Percentiles rank a stretch among this genome's conserved stretches.
These are phyloP conservation scores for Cotesia chilonis DNA, from an alignment of 1,140 invertebrate species.

Conservation along the genomic window DNA sequence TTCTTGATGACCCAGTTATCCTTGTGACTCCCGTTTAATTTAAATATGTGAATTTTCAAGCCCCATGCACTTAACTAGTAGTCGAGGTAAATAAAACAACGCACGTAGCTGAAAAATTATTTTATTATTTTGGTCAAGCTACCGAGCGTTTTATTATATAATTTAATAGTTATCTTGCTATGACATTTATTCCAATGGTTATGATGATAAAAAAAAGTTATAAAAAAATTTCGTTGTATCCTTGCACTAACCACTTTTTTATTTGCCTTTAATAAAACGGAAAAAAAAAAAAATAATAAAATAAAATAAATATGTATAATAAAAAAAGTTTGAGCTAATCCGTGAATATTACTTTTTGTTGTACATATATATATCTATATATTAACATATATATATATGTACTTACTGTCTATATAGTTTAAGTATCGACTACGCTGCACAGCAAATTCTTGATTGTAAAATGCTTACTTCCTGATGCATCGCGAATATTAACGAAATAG, in stretches of 20 bases:
- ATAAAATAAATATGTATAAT: background rate
- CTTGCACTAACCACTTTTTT: conserved; percentile 10
- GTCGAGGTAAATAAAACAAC: conserved; percentile 5
- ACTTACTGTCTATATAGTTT: conserved; percentile 5
- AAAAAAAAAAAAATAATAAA: no score
- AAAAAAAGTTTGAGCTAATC: no score
- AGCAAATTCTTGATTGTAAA: conserved; percentile 13
- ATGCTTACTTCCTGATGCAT: conserved; percentile 16
- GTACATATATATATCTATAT: background rate
- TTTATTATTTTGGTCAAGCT: conserved; percentile 19
- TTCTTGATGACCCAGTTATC: background rate
- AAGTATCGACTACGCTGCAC: conserved; percentile 12
- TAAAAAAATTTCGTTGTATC: conserved; percentile 12
- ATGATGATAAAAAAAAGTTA: background rate
- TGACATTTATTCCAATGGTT: conserved; percentile 16
- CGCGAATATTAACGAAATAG: conserved; percentile 15
- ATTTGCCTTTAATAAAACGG: no score
- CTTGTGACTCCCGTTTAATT: conserved; percentile 3
- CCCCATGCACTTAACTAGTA: conserved; percentile 9
- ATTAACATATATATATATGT: background rate
- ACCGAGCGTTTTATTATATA: conserved; percentile 21
- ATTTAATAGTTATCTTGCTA: conserved; percentile 20
- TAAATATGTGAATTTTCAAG: conserved; percentile 15
- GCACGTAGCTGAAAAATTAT: conserved; percentile 17
- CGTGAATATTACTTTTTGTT: background rate